Percentiles rank a stretch among this genome's conserved stretches.
These are phyloP conservation scores for Poecilia picta DNA, from an alignment of 2,797 vertebrate species.

Conservation along the genomic window DNA sequence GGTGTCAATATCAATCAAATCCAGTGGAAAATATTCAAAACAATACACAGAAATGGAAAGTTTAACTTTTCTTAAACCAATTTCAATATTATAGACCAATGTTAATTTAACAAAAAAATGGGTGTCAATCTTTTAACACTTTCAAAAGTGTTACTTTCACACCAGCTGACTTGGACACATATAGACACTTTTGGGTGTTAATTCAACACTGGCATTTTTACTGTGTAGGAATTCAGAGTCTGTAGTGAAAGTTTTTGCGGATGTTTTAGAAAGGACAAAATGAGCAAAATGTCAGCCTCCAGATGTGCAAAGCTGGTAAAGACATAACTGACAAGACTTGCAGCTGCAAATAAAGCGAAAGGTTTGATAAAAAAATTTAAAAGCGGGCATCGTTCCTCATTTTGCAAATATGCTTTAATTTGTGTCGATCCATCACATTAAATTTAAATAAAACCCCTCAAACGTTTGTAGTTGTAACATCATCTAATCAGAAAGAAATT, in stretches of 20 bases:
- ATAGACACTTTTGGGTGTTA: too few relatives aligned
- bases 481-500: not conserved
- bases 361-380: not conserved
- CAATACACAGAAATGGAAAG: too few relatives aligned
- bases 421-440: not conserved
- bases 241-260: not conserved
- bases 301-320: not conserved
- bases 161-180: too few relatives aligned
- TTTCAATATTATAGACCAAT: too few relatives aligned
- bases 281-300: not conserved
- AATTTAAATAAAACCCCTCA: not conserved
- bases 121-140: too few relatives aligned
- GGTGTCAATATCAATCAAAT: too few relatives aligned
- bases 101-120: too few relatives aligned
- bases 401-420: not conserved
- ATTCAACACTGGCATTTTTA: too few relatives aligned
- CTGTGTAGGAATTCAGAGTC: not conserved
- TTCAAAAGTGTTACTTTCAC: too few relatives aligned
- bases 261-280: not conserved
- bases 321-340: not conserved
- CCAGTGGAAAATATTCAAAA: too few relatives aligned
- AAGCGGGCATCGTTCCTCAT: not conserved
- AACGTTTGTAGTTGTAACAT: not conserved
- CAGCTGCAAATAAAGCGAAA: not conserved
- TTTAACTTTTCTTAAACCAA: too few relatives aligned